These are phyloP conservation scores for Drosophila leonis DNA, from an alignment of 2,888 invertebrate genomes.

Conservation along the genomic window DNA sequence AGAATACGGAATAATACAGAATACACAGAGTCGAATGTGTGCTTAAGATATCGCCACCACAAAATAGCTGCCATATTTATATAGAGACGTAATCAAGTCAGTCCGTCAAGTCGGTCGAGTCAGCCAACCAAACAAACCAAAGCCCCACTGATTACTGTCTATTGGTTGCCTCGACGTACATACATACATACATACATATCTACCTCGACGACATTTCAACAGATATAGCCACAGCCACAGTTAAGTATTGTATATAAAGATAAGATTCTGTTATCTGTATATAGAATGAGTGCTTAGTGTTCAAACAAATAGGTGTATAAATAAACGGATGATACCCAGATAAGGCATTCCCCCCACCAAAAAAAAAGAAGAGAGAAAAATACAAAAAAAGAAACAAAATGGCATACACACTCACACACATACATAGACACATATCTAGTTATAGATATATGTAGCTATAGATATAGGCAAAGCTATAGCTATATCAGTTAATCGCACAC, in stretches of 20 bases:
- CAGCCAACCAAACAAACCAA: slow-evolving; percentile 48
- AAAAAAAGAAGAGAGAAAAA: neutral
- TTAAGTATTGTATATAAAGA: slow-evolving; percentile 46
- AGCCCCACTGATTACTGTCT: slow-evolving; percentile 66
- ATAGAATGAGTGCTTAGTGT: slow-evolving; percentile 64
- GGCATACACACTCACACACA: slow-evolving; percentile 36
- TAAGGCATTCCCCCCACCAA: slow-evolving; percentile 38
- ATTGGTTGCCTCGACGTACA: slow-evolving; percentile 54
- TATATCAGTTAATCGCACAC: slow-evolving; percentile 73
- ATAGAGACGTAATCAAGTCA: slow-evolving; percentile 81
- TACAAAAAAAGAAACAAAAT: neutral
- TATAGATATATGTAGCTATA: slow-evolving; percentile 25
- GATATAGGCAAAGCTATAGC: slow-evolving; percentile 29
- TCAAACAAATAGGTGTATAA: slow-evolving; percentile 82
- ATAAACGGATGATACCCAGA: slow-evolving; percentile 63
- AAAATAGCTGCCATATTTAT: slow-evolving; percentile 80
- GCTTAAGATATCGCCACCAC: slow-evolving; percentile 67
- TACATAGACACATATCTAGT: slow-evolving; percentile 9
- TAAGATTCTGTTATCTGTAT: slow-evolving; percentile 67
- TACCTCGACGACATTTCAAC: slow-evolving; percentile 35
- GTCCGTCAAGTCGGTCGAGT: slow-evolving; percentile 41
- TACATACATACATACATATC: no score
- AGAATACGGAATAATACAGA: slow-evolving; percentile 34
- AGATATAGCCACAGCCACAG: slow-evolving; percentile 28
- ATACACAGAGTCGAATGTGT: slow-evolving; percentile 62